Base-by-base conservation (phyloP, 2,113 vertebrate species). In the Corythoichthys intestinalis region DNA sequence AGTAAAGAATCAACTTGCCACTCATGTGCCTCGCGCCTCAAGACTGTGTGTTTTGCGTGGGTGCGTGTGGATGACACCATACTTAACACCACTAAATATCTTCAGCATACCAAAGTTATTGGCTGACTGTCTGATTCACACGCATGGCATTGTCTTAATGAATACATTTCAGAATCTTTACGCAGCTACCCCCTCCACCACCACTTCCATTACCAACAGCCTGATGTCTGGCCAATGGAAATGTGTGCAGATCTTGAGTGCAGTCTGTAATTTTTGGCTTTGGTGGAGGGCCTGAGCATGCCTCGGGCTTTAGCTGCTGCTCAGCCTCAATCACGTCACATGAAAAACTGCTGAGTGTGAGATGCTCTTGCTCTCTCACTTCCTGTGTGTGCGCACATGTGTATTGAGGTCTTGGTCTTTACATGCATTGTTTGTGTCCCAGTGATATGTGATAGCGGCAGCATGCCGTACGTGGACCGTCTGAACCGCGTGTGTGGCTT, bases 401-500 rank as follows among this genome's bases (percentile, higher is more conserved):
- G 67, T 50, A 65, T 50, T 17, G n/a, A 39, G 12, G 28, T 60
- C 70, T 47, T 76, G 34, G 20, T 52, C 9, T 65, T 74, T 41
- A 52, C 41, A 65, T 38, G 62, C 34, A 37, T 73, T 72, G 53
- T 69, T 12, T 63, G 12, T 62, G 61, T 72, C 52, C 20, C 70
- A 83, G 94, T 94, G 91, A 95, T 94, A 94, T 89, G 88, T 91
- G 86, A 88, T 93, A 92, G 90, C 89, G 92, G 92, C 93, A 92
- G 79, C 56, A 99, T 99, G 97, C 97, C 97, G 86, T 99, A 99
- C 93, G 56, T 96, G 91, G 97, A 99, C 73, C 94, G 96, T 68
- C 92, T 95, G 89, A 95, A 96, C 87, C 95, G 97, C 4, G 94
- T 96, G 85, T 99, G 97, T 52, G 97, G 97, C 75, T 99, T 99